Base-by-base conservation (phyloP, 2,797 vertebrate species). In the Ptychadena robeensis region DNA sequence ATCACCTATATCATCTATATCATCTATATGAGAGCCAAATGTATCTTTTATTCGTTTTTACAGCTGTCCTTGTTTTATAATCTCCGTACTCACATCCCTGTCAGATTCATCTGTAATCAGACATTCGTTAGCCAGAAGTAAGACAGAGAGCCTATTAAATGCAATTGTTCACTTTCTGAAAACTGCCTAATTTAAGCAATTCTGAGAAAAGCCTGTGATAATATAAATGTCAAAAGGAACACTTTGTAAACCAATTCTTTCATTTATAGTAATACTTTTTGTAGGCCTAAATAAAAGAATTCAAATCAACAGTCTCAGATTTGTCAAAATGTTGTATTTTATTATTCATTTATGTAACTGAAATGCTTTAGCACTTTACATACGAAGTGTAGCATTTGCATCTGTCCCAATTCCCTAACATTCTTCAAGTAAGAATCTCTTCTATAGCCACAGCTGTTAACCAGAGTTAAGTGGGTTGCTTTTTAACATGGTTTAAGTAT, bases 1-100 rank as follows among this genome's bases (percentile, higher is more conserved):
- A n/a, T n/a, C n/a, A n/a, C n/a, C 61, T 73, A 34, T 59, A 61
- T 32, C 72, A 73, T 57, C n/a, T n/a, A n/a, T n/a, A n/a, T 34
- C 35, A 35, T 34, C 31, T 34, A 27, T 61, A 63, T 61, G 11
- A 57, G 32, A 35, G 11, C 12, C 18, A 73, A 31, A 37, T 22
- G 18, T 53, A 53, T 53, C 44, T 53, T 53, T 53, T 34, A 73
- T 31, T 35, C 22, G 0, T 59, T 37, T 61, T 61, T 59, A 34
- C 32, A 73, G 59, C 31, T 35, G 53, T 61, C 72, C 22, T 18
- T 53, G 18, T 53, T 35, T 28, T 73, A 61, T 22, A 4, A 59
- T 59, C 30, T 59, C 44, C 35, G 48, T 12, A 73, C 22, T 57
- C 44, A 25, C 31, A 35, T 59, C 15, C 44, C 48, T 73, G 53